Conservation (phyloP, 2,888 invertebrate genomes). For the Dorcus parallelipipedus region DNA sequence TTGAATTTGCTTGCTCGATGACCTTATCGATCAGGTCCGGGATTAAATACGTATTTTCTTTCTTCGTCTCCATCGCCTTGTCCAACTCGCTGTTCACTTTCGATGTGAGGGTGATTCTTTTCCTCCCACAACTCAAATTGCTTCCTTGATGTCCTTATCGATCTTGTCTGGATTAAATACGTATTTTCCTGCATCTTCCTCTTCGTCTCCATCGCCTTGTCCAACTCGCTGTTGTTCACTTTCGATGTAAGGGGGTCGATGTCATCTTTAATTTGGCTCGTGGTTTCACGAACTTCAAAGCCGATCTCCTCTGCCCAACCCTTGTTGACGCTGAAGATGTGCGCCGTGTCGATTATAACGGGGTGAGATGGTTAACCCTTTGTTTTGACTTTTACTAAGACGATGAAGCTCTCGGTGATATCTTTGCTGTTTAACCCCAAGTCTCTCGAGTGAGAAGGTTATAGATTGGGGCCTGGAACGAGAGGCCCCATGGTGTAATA, state of each 20-base stretch:
- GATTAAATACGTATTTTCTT: conserved; percentile 21
- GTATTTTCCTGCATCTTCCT: conserved; percentile 17
- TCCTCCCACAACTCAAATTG: too few relatives aligned
- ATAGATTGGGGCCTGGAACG: conserved; percentile 25
- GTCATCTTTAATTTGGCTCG: conserved; percentile 4
- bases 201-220: conserved; percentile 26
- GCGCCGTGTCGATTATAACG: conserved; percentile 30
- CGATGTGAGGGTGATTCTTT: conserved; percentile 16
- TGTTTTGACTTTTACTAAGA: conserved; percentile 27
- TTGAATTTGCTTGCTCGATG: too few relatives aligned
- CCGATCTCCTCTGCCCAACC: too few relatives aligned
- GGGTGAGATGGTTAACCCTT: conserved; percentile 7
- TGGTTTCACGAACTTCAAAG: conserved; percentile 20
- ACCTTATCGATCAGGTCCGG: conserved; percentile 28
- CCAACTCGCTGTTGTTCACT: conserved; percentile 27
- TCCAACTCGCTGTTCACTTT: conserved; percentile 27
- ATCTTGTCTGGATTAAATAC: conserved; percentile 17
- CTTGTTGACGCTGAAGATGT: conserved; percentile 27
- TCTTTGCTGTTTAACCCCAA: conserved; percentile 23
- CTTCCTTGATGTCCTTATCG: too few relatives aligned
- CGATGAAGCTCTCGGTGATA: conserved; percentile 25
- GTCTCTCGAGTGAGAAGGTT: conserved; percentile 23
- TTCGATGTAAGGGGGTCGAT: conserved; percentile 16
- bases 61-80: conserved; percentile 26
- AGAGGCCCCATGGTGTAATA: too few relatives aligned